Evolutionary conservation across 2,888 invertebrate genomes (phyloP).

Genomic region (Ophion costatus): DNA sequence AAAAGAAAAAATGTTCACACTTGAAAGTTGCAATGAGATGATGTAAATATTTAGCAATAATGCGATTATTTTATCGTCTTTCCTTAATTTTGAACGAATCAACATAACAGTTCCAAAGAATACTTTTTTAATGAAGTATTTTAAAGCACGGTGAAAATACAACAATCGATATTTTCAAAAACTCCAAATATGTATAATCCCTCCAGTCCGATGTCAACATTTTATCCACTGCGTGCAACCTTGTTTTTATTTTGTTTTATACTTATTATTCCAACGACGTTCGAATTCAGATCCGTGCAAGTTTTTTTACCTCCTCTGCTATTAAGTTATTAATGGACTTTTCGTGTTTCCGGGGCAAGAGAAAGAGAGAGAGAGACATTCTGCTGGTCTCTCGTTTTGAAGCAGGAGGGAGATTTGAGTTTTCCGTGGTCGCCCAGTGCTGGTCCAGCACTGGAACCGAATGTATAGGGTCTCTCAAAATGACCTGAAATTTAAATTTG

Average conservation of each 20-base stretch:
- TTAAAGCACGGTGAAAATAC: no score
- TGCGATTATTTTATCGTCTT: no score
- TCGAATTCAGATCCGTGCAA: conserved; percentile 41
- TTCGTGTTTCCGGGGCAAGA: conserved; percentile 72
- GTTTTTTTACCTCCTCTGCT: conserved; percentile 53
- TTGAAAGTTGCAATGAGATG: no score
- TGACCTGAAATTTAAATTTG: no score
- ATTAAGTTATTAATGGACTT: conserved; percentile 80
- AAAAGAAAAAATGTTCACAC: no score
- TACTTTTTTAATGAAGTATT: no score
- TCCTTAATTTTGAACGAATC: no score
- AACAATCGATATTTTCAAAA: no score
- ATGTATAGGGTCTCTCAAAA: not conserved
- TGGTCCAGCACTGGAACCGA: conserved; percentile 42
- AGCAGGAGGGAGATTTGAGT: conserved; percentile 59
- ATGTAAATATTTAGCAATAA: no score
- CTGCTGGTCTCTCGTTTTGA: conserved; percentile 57
- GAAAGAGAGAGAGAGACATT: conserved; percentile 15
- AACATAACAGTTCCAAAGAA: no score
- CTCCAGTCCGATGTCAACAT: conserved; percentile 15
- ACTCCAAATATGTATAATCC: no score
- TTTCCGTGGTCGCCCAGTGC: conserved; percentile 59
- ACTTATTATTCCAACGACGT: conserved; percentile 56
- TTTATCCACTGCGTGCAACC: conserved; percentile 30
- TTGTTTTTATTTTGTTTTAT: conserved; percentile 7